Conservation (phyloP, 2,113 vertebrate species). For the Strigops habroptila region DNA sequence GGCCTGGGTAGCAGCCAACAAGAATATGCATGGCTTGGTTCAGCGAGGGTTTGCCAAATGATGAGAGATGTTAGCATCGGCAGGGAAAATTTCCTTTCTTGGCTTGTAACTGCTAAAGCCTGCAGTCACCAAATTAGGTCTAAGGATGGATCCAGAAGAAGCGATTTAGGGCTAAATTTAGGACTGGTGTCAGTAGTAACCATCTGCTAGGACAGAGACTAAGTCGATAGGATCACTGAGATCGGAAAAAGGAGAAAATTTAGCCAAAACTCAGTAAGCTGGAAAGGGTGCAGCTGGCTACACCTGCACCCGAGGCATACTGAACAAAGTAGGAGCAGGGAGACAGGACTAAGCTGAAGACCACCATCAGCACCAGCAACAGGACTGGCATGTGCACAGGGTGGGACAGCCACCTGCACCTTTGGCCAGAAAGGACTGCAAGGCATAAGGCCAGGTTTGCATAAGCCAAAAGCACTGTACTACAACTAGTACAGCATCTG, state of each 20-base stretch:
- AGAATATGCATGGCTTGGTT: background rate
- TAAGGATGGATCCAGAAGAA: constrained; percentile 1
- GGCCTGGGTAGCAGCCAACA: constrained; percentile 15
- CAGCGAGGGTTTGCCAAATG: background rate
- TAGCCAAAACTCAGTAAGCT: background rate
- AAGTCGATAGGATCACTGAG: background rate
- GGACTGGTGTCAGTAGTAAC: background rate
- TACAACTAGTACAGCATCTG: fast-evolving
- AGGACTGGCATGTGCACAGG: background rate
- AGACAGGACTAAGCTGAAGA: background rate
- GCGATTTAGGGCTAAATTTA: constrained; percentile 28
- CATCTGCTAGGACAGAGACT: background rate
- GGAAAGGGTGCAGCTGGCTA: background rate
- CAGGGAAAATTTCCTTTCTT: constrained; percentile 51
- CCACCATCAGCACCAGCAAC: background rate
- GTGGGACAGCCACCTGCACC: background rate
- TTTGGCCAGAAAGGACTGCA: too few species aligned
- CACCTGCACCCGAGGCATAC: fast-evolving
- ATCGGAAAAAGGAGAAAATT: background rate
- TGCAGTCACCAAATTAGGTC: constrained; percentile 38
- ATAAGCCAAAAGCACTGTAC: background rate
- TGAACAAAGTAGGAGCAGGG: background rate
- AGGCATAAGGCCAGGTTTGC: background rate
- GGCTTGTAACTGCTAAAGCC: background rate
- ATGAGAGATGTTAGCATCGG: background rate